Conservation (phyloP, 2,797 vertebrate species). For the Poeciliopsis turneri region DNA sequence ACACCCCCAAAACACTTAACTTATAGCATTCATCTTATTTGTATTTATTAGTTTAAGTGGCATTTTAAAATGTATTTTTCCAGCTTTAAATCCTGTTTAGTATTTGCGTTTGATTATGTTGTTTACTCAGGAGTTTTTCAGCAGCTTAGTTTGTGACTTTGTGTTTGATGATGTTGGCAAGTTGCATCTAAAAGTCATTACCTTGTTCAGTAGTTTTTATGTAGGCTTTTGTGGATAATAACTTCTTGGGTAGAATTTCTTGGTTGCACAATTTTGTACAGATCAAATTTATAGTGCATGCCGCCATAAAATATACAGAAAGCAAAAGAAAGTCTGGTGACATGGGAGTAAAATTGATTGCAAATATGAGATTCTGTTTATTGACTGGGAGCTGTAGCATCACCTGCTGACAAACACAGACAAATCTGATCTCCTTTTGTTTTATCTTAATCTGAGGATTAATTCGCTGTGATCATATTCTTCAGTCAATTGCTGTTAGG, state of each 20-base stretch:
- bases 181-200: not conserved
- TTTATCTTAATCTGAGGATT: too few relatives aligned
- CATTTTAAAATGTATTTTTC: not conserved
- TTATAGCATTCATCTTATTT: too few relatives aligned
- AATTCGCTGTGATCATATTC: too few relatives aligned
- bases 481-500: too few relatives aligned
- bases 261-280: not conserved
- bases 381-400: too few relatives aligned
- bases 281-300: not conserved
- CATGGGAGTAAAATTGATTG: too few relatives aligned
- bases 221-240: not conserved
- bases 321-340: not conserved
- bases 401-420: too few relatives aligned
- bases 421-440: too few relatives aligned
- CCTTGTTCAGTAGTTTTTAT: not conserved
- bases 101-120: not conserved
- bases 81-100: not conserved
- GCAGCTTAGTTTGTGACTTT: not conserved
- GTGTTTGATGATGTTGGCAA: not conserved
- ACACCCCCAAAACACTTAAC: too few relatives aligned
- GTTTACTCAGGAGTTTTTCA: not conserved
- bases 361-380: too few relatives aligned
- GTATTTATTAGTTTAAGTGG: too few relatives aligned
- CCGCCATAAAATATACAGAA: not conserved
- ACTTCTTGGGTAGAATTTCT: not conserved